Evolutionary conservation across 1,140 invertebrate genomes (phyloP), one percentile per base, ranked within the genome.

Genomic region (Diachasmimorpha longicaudata): DNA sequence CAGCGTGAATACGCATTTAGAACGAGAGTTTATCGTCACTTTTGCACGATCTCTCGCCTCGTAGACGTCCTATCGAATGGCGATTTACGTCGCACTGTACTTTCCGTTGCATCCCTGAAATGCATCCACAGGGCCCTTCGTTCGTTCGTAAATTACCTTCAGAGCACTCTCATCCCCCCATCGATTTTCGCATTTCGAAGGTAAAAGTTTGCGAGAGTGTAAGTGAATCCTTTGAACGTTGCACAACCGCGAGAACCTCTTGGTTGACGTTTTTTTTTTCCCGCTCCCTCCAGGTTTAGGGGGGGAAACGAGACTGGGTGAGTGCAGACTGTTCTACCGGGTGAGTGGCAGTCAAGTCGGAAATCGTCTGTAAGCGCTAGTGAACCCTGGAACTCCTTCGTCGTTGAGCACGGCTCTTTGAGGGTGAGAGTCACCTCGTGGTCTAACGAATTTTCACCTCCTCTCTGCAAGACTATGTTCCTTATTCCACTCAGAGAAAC

Each of bases 81-180:
- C 76, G 77, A 79, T 79, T 79, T 79, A 76, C 78, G 37, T 58
- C 74, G 67, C 37, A n/a, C n/a, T 52, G n/a, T 9, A 52, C 68
- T 70, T 67, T 79, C 66, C 42, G 52, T n/a, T 19, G 68, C 21
- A 8, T 19, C 46, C 13, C 48, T 31, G 46, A 55, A 72, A 52
- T 52, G 48, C 48, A 31, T 67, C 66, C 25, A 31, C 19, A 19
- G 13, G 14, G 37, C 4, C 66, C 25, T 23, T 25, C 19, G 9
- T n/a, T 9, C 48, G 6, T 13, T 8, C n/a, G 48, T 52, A 52
- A 52, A 52, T 52, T 16, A 52, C 16, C 46, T 16, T 39, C 68
- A 31, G n/a, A 4, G 37, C 19, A 42, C 36, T 44, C 68, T 44
- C 68, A 23, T 46, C 68, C 37, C 39, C 36, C 46, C 63, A 10